Evolutionary conservation across 2,113 vertebrate genomes (phyloP).

Genomic region (Neoarius graeffei): DNA sequence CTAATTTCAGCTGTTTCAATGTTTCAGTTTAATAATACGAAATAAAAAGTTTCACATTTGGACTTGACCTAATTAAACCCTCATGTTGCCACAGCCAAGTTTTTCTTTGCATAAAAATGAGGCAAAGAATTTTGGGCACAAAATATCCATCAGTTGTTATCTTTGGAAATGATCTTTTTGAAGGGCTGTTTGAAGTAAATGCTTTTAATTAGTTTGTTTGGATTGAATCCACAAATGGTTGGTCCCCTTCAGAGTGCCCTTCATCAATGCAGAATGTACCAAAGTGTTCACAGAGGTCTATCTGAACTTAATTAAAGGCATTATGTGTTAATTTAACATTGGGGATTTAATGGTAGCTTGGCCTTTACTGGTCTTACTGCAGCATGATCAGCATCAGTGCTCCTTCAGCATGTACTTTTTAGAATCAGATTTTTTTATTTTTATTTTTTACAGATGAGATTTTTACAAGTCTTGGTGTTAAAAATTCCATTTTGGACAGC

Average conservation of each 20-base stretch:
- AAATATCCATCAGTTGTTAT: background rate
- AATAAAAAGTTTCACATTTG: background rate
- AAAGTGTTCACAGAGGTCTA: background rate
- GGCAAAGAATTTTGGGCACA: background rate
- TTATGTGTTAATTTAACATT: constrained; percentile 4
- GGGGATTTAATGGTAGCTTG: background rate
- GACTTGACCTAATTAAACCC: background rate
- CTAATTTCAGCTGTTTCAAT: background rate
- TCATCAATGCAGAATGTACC: background rate
- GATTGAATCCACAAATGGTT: background rate
- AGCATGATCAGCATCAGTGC: background rate
- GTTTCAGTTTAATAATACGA: background rate
- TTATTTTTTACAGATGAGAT: background rate
- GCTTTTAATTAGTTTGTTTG: background rate
- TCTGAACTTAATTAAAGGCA: background rate
- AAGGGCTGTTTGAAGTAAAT: background rate
- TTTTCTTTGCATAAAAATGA: no score
- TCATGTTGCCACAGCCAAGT: background rate
- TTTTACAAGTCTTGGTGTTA: background rate
- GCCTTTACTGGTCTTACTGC: background rate
- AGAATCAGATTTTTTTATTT: background rate
- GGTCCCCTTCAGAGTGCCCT: background rate
- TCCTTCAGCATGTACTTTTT: background rate
- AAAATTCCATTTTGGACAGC: background rate
- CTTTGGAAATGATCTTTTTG: background rate